Evolutionary conservation across 2,113 vertebrate species (phyloP).

Genomic region (Okapia johnstoni): DNA sequence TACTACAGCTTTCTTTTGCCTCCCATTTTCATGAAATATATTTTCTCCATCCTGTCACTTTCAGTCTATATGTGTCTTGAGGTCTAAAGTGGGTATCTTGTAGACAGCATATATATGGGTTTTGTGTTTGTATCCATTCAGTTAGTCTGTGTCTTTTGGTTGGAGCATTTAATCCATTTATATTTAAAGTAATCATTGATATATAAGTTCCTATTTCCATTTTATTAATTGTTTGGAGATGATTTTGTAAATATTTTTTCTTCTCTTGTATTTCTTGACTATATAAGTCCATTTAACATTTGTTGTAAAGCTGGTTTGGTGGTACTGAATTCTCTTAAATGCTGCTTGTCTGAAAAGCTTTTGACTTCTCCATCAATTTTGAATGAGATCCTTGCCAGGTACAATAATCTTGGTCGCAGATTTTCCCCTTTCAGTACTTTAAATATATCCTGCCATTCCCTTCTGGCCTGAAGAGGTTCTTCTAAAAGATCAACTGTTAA

Average conservation of each 20-base stretch:
- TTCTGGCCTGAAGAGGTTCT: background rate
- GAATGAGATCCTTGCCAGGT: background rate
- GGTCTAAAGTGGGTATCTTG: background rate
- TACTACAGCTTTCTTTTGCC: background rate
- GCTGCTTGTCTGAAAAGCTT: background rate
- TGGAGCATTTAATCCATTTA: background rate
- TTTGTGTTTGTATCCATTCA: background rate
- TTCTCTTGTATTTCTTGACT: background rate
- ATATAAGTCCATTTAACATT: background rate
- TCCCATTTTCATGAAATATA: background rate
- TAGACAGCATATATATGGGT: background rate
- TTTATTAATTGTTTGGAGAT: background rate
- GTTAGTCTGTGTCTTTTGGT: background rate
- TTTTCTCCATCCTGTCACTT: background rate
- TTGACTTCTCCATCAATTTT: background rate
- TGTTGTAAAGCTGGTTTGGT: background rate
- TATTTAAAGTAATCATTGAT: background rate
- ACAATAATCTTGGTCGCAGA: background rate
- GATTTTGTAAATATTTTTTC: background rate
- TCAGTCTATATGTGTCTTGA: background rate
- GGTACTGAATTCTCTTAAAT: background rate
- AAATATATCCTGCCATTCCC: background rate
- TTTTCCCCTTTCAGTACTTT: background rate
- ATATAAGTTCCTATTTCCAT: background rate
- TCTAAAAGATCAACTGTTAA: background rate